Base-by-base conservation (phyloP, 23 tunicate genomes). In the Halocynthia roretzi region DNA sequence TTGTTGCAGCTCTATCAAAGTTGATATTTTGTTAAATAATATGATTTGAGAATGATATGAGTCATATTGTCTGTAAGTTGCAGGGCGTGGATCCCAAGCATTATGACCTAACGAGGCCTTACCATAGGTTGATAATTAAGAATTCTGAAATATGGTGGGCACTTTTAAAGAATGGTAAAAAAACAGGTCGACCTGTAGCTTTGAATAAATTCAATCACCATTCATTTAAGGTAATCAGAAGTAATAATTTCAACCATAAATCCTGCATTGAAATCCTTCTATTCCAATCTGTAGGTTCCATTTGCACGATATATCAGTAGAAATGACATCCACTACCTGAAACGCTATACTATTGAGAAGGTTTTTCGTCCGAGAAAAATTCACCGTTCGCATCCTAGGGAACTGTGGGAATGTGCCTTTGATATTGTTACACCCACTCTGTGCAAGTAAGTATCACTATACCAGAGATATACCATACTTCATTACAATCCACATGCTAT, bases 391-490 rank as follows among this genome's bases (percentile, higher is more conserved):
- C 65, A 86, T 7, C 98, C 98, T 21, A 82, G 62, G 80, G 92
- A 92, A 79, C 58, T 83, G 48, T 86, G 91, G 92, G 85, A 83
- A 60, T 92, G 91, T 65, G 76, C 92, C n/a, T 86, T 92, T 64
- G 98, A 92, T 51, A 86, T 92, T 56, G 87, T 92, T 51, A 86
- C 98, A 57, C 92, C 98, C 20, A 79, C 90, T 23, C 68, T 73
- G 18, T 74, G 78, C 63, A 74, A 54, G 78, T 74, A 10, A 54
- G 78, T 74, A 31, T 31, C 44, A 31, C 4, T 31, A 31, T 31
- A 31, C 44, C 44, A 31, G 44, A 31, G 2, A 31, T 4, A 31
- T 31, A 31, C 44, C 44, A 31, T 31, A 31, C 44, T 31, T 31
- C 44, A 31, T 31, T 31, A 31, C 44, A 31, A 31, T 31, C 44